Evolutionary conservation across 2,888 invertebrate genomes (phyloP), one percentile per base, ranked within the genome.

Genomic region (Drosophila picticornis): DNA sequence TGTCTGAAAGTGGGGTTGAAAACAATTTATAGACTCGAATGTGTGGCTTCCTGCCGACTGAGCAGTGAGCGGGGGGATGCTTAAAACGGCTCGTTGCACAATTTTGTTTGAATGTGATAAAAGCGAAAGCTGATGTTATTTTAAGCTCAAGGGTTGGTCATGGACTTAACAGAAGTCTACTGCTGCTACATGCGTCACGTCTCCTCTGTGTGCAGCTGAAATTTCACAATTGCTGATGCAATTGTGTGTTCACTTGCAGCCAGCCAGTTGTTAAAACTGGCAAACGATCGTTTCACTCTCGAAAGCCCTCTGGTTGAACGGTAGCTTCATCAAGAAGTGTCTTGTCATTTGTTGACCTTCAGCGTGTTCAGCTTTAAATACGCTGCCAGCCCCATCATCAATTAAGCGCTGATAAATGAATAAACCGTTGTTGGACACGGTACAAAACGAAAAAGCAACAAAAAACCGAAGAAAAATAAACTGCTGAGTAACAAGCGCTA

Each of bases 301-400:
- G 31, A 70, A 70, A 70, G 46, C 57, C 71, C 22, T 22, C 25
- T 48, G 52, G 32, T 27, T 59, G 11, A 78, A 60, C 63, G 72
- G 72, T 60, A 69, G 78, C 78, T 75, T 43, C 13, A 46, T 46
- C 22, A 46, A 25, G 25, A 34, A 74, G 50, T 65, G 61, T 50
- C 52, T 80, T 80, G 81, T 81, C 81, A 81, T 81, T 81, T 72
- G 57, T 67, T 84, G 84, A 84, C 84, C 84, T 84, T 84, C 84
- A 84, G 64, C 27, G 29, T 25, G 27, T 32, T 58, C 63, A 50
- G 62, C 60, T 70, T 77, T 70, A 62, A 66, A 61, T 70, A 77
- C 70, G 51, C 78, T 59, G 63, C 6, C 75, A 59, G 64, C 9
- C 61, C 67, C 78, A 69, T 75, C 69, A 76, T 76, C 79, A 79